Evolutionary conservation across 2,797 vertebrate genomes (phyloP).

Genomic region (Synaphobranchus kaupii): DNA sequence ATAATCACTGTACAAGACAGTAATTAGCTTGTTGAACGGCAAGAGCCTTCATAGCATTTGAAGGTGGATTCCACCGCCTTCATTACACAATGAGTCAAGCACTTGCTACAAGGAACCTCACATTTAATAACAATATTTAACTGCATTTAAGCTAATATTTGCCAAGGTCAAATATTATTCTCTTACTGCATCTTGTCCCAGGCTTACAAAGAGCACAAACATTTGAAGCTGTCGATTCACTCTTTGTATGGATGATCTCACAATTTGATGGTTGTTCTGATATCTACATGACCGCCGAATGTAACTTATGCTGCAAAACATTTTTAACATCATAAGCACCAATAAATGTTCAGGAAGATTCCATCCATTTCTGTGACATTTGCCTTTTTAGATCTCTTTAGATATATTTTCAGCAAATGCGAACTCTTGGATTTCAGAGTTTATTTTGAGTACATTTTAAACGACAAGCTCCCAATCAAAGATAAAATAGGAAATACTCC

Average conservation of each 20-base stretch:
- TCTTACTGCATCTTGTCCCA: neutral
- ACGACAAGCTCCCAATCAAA: neutral
- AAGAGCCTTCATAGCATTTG: neutral
- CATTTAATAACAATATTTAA: neutral
- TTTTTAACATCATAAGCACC: neutral
- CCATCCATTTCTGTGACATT: neutral
- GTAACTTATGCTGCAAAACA: neutral
- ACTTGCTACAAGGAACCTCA: neutral
- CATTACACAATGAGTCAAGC: neutral
- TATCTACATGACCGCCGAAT: neutral
- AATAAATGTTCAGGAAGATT: neutral
- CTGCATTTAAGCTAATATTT: slow-evolving; percentile 1
- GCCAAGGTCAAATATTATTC: neutral
- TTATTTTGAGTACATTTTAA: neutral
- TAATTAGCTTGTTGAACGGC: neutral
- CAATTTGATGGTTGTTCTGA: no score
- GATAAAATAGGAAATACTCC: neutral
- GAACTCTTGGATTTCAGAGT: neutral
- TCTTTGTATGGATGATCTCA: neutral
- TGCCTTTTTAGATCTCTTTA: neutral
- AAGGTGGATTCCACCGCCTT: neutral
- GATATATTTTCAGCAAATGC: neutral
- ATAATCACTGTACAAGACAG: neutral
- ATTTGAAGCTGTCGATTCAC: neutral
- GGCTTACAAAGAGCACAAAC: neutral